These are phyloP conservation scores for Tarsius wallacei DNA, from an alignment of 2,797 vertebrate genomes.

Conservation along the genomic window DNA sequence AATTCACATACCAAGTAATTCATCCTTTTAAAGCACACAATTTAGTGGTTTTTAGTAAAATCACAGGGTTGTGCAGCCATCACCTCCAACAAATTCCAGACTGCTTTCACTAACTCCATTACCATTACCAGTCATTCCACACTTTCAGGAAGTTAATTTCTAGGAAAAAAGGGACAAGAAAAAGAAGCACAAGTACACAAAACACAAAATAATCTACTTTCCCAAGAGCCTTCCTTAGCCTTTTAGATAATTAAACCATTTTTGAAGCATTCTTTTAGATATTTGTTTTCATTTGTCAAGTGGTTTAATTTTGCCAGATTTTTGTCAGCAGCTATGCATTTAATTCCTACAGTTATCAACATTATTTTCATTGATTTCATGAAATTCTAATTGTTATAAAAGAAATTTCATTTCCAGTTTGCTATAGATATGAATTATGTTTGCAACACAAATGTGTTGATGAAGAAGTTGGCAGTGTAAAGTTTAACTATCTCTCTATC, in stretches of 20 bases:
- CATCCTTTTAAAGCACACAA: not conserved
- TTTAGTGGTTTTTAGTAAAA: not conserved
- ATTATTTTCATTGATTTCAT: constrained; percentile 16
- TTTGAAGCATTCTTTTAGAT: not conserved
- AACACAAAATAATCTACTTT: not conserved
- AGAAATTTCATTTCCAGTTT: not conserved
- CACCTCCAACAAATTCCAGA: not conserved
- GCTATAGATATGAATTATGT: not conserved
- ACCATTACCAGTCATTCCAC: not conserved
- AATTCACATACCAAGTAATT: not conserved
- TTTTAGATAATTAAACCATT: not conserved
- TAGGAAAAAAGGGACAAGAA: not conserved
- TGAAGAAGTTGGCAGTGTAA: not conserved
- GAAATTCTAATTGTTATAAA: constrained; percentile 36
- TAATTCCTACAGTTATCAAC: not conserved
- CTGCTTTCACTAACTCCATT: not conserved
- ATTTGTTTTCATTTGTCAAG: not conserved
- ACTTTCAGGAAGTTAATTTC: not conserved
- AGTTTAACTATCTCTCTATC: not conserved
- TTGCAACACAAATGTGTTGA: not conserved
- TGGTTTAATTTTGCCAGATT: not conserved
- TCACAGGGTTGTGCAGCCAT: not conserved
- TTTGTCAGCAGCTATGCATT: not conserved
- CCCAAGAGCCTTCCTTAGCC: not conserved
- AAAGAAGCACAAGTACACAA: not conserved